These are phyloP conservation scores for Watsonalla binaria DNA, from an alignment of 2,888 invertebrate genomes.

Conservation along the genomic window DNA sequence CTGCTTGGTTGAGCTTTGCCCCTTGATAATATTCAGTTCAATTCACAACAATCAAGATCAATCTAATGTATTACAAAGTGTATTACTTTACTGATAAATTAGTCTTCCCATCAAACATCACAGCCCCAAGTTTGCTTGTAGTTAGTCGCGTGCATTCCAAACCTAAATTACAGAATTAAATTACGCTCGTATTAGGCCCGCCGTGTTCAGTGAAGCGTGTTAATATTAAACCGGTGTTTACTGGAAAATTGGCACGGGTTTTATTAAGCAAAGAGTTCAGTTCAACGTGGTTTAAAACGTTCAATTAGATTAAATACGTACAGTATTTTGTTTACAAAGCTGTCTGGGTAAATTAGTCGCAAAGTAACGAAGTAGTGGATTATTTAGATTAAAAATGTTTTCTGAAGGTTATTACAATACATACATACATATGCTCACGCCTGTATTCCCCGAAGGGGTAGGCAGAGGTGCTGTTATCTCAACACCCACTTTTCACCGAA, in stretches of 20 bases:
- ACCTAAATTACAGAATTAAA: background rate
- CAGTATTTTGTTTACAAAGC: no score
- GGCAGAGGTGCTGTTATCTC: no score
- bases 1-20: no score
- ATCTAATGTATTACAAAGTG: no score
- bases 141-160: background rate
- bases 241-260: background rate
- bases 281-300: background rate
- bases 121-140: background rate
- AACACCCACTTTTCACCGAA: no score
- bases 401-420: no score
- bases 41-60: background rate
- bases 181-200: background rate
- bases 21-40: background rate
- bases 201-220: background rate
- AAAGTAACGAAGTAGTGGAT: no score
- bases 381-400: no score
- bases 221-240: background rate
- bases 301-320: background rate
- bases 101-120: background rate
- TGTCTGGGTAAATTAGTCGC: no score
- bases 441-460: no score
- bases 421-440: no score
- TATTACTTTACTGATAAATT: background rate
- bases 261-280: background rate